Base-by-base conservation (phyloP, 2,888 invertebrate genomes). In the Synanthedon formicaeformis region DNA sequence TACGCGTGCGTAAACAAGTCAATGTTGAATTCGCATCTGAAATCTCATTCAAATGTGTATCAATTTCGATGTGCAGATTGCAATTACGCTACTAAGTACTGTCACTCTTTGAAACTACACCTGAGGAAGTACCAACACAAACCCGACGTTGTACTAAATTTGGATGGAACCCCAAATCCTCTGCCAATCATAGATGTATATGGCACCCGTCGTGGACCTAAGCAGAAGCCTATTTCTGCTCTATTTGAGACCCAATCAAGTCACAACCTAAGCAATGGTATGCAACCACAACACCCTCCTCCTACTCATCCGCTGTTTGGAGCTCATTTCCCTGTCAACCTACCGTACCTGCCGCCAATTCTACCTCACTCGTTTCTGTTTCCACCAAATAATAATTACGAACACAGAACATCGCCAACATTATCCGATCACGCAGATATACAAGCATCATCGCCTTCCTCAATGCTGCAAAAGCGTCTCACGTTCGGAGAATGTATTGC, bases 1-100 rank as follows among this genome's bases (percentile, higher is more conserved):
- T 97, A 97, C 69, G 91, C 92, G 0, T 98, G 98, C 73, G 97
- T 98, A n/a, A 98, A 97, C 85, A 97, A 98, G 76, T 98, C 98
- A 0, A 99, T 99, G 99, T 89, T 99, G 53, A 99, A 97, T 81
- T 98, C 97, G 0, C 99, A 99, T 75, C 91, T 97, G 71, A 99
- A 99, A 74, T 97, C 96, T 0, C 99, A 99, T 79, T 95, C 95
- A 0, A 94, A 93, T 60, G 89, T 97, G 1, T 97, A 97, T 70
- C 97, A 96, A 71, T 98, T 96, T 77, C 91, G 96, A 41, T 99
- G 99, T 75, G 89, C 93, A 0, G 94, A 97, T 72, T 99, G 99
- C 77, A 92, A 93, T 54, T 99, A 99, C 74, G 97, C 96, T 6
- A 98, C 98, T 18, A 99, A 99, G 74, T 99, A 99, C 75, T 97